These are phyloP conservation scores for Axis porcinus DNA, from an alignment of 2,113 vertebrate species.

Conservation along the genomic window DNA sequence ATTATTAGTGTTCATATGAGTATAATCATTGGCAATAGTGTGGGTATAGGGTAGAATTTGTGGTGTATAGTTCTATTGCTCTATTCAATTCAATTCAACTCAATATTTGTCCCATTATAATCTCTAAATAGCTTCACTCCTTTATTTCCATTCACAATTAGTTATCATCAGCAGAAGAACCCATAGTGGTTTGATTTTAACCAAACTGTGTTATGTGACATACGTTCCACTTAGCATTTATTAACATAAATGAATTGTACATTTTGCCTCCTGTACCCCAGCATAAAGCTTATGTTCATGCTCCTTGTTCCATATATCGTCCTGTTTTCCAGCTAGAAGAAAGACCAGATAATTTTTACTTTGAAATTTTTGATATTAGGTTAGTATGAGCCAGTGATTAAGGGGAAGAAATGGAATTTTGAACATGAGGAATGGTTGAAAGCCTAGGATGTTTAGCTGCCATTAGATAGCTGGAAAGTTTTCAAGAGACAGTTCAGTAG, in stretches of 20 bases:
- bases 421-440: slow-evolving; percentile 11
- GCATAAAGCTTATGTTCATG: neutral
- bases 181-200: neutral
- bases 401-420: neutral
- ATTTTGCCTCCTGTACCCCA: neutral
- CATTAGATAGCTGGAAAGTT: neutral
- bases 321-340: neutral
- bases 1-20: neutral
- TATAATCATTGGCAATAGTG: neutral
- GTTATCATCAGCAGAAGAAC: neutral
- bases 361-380: neutral
- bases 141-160: neutral
- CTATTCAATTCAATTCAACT: neutral
- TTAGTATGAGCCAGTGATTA: neutral
- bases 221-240: neutral
- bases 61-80: neutral
- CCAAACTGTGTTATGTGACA: neutral
- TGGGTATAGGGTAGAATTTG: neutral
- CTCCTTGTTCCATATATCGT: neutral
- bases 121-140: neutral
- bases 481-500: neutral
- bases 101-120: neutral
- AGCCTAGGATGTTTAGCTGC: neutral
- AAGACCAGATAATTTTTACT: slow-evolving; percentile 14
- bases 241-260: neutral